Evolutionary conservation across 2,888 invertebrate species (phyloP).

Genomic region (Trichopria drosophilae): DNA sequence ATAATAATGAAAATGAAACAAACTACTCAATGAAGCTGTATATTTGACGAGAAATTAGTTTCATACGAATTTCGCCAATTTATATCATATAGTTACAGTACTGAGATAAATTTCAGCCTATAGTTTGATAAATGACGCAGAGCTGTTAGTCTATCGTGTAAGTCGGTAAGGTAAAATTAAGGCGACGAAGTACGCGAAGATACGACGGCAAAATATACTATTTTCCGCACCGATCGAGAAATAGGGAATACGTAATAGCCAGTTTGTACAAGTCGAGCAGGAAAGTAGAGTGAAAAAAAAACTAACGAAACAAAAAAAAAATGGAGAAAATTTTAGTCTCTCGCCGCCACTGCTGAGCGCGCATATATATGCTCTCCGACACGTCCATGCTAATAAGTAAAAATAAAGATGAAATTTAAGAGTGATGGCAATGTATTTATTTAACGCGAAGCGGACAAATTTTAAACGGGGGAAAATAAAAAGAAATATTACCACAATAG

Average conservation of each 20-base stretch:
- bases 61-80: slow-evolving; percentile 41
- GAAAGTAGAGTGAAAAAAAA: slow-evolving; percentile 5
- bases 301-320: slow-evolving; percentile 7
- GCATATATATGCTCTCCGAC: slow-evolving; percentile 40
- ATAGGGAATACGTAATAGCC: slow-evolving; percentile 23
- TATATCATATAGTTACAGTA: slow-evolving; percentile 14
- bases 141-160: too few species aligned
- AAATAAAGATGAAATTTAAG: slow-evolving; percentile 32
- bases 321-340: slow-evolving; percentile 24
- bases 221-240: slow-evolving; percentile 45
- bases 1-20: too few species aligned
- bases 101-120: slow-evolving; percentile 37
- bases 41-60: slow-evolving; percentile 49
- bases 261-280: slow-evolving; percentile 22
- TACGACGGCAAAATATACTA: slow-evolving; percentile 40
- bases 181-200: too few species aligned
- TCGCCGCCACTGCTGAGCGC: slow-evolving; percentile 39
- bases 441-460: slow-evolving; percentile 39
- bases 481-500: slow-evolving; percentile 48
- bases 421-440: slow-evolving; percentile 50
- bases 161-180: too few species aligned
- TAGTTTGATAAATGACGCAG: slow-evolving; percentile 33
- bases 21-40: too few species aligned
- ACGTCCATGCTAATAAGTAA: slow-evolving; percentile 47
- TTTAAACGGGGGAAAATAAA: slow-evolving; percentile 22